Percentiles rank a stretch among this genome's conserved stretches.
Conservation (phyloP, 2,113 vertebrate genomes). For the Clarias batrachus region DNA sequence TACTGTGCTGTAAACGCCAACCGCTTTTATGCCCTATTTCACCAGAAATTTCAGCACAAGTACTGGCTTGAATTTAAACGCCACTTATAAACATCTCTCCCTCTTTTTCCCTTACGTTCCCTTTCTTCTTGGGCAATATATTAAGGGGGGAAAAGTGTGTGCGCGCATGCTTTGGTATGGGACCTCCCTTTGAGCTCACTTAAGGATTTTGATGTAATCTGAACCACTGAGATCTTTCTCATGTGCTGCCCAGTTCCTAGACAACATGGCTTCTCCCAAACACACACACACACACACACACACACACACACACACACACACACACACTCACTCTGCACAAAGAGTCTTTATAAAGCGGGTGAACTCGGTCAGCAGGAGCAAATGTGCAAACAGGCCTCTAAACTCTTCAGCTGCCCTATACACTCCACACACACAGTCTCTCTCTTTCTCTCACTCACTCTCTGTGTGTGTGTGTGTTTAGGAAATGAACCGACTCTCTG, state of each 20-base stretch:
- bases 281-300: too few relatives aligned
- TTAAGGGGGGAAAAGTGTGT: not conserved
- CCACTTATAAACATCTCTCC: too few relatives aligned
- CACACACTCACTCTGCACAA: slow-evolving; percentile 20
- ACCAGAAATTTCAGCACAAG: too few relatives aligned
- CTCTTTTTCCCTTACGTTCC: not conserved
- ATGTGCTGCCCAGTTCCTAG: slow-evolving; percentile 35
- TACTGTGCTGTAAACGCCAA: too few relatives aligned
- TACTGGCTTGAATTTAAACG: too few relatives aligned
- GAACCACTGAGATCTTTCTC: slow-evolving; percentile 21
- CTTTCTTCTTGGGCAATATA: not conserved
- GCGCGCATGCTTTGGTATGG: slow-evolving; percentile 8
- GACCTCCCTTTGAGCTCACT: slow-evolving; percentile 6
- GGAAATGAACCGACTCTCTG: slow-evolving; percentile 5
- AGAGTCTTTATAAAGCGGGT: slow-evolving; percentile 19
- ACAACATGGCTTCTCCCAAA: slow-evolving; percentile 57
- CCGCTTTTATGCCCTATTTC: too few relatives aligned
- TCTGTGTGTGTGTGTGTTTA: slow-evolving; percentile 2
- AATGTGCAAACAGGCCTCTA: slow-evolving; percentile 3
- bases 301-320: not conserved
- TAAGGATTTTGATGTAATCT: slow-evolving; percentile 5
- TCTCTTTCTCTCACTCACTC: not conserved
- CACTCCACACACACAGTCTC: not conserved
- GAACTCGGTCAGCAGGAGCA: slow-evolving; percentile 20
- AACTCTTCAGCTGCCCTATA: slow-evolving; percentile 19